A percentile compares a stretch with the other conserved stretches of the same genome.
phyloP scores from a whole-genome alignment of 2,888 invertebrate genomes.

The Noctua janthina region DNA sequence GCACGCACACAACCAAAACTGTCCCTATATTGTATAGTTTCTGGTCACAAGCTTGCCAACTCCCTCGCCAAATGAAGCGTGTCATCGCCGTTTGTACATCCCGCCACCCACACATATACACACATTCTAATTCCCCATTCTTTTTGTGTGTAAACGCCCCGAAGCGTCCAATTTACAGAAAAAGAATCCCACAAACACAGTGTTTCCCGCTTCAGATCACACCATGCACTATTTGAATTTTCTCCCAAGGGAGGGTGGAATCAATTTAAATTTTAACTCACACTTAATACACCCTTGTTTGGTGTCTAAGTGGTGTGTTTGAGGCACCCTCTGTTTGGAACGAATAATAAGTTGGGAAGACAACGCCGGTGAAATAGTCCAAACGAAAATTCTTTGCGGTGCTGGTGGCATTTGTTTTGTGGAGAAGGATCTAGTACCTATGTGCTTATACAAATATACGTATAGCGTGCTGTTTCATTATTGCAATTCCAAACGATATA shows the following conservation, averaged over 20 bases:
- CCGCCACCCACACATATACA: conserved; percentile 73
- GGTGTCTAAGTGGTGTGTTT: conserved; percentile 90
- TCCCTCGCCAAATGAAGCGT: conserved; percentile 83
- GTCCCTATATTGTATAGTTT: conserved; percentile 26
- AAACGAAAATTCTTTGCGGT: conserved; percentile 74
- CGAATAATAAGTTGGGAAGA: conserved; percentile 89
- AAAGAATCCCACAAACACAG: conserved; percentile 88
- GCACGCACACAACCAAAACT: conserved; percentile 31
- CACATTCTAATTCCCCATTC: conserved; percentile 75
- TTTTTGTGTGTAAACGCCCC: conserved; percentile 85
- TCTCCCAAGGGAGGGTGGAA: conserved; percentile 86
- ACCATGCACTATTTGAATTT: conserved; percentile 89
- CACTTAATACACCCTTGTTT: conserved; percentile 91
- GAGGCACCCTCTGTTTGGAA: conserved; percentile 88
- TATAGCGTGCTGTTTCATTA: not conserved
- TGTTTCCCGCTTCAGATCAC: conserved; percentile 88
- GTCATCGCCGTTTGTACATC: conserved; percentile 76
- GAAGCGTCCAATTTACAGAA: conserved; percentile 89
- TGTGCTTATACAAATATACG: not conserved
- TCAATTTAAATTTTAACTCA: conserved; percentile 91
- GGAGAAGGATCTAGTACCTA: too few relatives aligned
- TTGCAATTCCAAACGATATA: not conserved
- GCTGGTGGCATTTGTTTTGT: conserved; percentile 51
- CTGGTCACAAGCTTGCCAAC: conserved; percentile 44
- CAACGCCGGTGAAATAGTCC: conserved; percentile 74